Conservation (phyloP, 1,140 invertebrate genomes). For the Chlorops oryzae region DNA sequence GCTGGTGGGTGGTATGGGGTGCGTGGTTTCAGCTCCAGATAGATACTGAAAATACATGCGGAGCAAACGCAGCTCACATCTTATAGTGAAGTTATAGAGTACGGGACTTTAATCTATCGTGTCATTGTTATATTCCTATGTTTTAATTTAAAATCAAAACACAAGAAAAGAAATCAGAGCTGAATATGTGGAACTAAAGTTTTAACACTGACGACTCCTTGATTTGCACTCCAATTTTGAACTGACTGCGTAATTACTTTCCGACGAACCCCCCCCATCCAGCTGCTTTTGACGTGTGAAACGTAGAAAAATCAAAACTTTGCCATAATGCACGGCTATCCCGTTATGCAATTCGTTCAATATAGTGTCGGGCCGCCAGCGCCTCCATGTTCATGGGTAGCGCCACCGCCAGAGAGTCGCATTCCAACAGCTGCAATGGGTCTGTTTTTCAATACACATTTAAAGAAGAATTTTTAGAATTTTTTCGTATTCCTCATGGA, state of each 20-base stretch:
- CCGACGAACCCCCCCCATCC: background rate
- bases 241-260: background rate
- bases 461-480: too few relatives aligned
- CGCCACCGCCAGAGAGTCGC: too few relatives aligned
- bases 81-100: too few relatives aligned
- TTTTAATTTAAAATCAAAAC: too few relatives aligned
- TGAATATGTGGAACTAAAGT: background rate
- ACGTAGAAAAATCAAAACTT: background rate
- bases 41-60: too few relatives aligned
- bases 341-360: constrained; percentile 56
- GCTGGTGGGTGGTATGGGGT: too few relatives aligned
- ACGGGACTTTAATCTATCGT: too few relatives aligned
- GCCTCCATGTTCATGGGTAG: constrained; percentile 46
- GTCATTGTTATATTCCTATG: too few relatives aligned
- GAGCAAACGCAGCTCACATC: too few relatives aligned
- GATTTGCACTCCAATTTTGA: background rate
- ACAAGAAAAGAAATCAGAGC: background rate
- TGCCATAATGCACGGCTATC: constrained; percentile 53
- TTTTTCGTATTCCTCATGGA: background rate
- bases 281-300: background rate
- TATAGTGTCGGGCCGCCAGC: constrained; percentile 51
- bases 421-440: too few relatives aligned
- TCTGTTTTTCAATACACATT: too few relatives aligned
- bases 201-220: background rate
- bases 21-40: too few relatives aligned